A percentile compares a stretch with the other conserved stretches of the same genome.
Conservation (phyloP, 2,797 vertebrate species). For the Alcedo quadribrachys region DNA sequence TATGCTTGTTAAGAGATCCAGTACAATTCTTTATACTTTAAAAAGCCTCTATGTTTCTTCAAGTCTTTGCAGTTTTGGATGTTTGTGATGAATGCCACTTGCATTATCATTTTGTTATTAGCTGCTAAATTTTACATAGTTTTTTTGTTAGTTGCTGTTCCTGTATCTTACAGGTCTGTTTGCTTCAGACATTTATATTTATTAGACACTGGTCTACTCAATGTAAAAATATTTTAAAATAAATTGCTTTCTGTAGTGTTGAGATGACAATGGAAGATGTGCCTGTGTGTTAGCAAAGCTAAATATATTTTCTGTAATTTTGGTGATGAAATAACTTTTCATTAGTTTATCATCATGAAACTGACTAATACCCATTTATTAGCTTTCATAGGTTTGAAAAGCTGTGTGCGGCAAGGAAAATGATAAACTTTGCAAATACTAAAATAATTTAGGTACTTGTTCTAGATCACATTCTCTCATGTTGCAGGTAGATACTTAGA, state of each 20-base stretch:
- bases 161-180: neutral
- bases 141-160: neutral
- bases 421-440: neutral
- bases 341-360: neutral
- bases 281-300: neutral
- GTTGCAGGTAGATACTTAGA: neutral
- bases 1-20: neutral
- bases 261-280: neutral
- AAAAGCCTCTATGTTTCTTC: neutral
- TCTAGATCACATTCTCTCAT: neutral
- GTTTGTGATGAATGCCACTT: neutral
- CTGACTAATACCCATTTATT: neutral
- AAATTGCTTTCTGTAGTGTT: neutral
- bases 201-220: neutral
- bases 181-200: neutral
- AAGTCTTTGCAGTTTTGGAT: neutral
- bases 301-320: neutral
- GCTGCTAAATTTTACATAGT: neutral
- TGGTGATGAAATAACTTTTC: neutral
- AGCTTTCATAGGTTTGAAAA: neutral
- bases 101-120: neutral
- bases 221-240: neutral
- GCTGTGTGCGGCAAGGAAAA: neutral
- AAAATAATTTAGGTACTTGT: neutral
- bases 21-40: neutral